Percentiles rank a stretch among this genome's conserved stretches.
Conservation (phyloP, 2,888 invertebrate species). For the Apocheima hispidaria region DNA sequence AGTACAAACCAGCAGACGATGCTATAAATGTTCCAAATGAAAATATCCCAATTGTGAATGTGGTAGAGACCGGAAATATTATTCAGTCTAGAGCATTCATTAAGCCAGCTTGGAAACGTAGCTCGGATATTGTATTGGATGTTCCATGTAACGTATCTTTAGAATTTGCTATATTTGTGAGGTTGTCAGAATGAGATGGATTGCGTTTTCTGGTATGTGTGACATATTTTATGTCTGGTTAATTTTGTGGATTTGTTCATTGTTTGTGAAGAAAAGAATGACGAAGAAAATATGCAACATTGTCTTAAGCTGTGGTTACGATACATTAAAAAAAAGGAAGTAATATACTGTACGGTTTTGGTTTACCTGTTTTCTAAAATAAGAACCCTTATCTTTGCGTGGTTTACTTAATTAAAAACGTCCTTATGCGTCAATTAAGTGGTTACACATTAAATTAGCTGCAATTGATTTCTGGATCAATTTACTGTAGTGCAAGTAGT, state of each 20-base stretch:
- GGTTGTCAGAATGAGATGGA: background rate
- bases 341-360: no score
- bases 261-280: no score
- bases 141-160: slow-evolving; percentile 4
- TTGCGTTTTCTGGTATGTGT: background rate
- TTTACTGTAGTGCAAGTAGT: slow-evolving; percentile 1
- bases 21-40: slow-evolving; percentile 6
- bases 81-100: slow-evolving; percentile 14
- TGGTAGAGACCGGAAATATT: slow-evolving; percentile 1
- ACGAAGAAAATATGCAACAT: no score
- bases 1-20: slow-evolving; percentile 9
- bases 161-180: background rate
- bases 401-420: background rate
- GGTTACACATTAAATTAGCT: slow-evolving; percentile 8
- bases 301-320: no score
- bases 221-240: background rate
- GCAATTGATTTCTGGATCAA: slow-evolving; percentile 11
- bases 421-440: background rate
- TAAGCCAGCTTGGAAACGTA: background rate
- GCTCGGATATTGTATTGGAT: background rate
- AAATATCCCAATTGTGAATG: slow-evolving; percentile 15
- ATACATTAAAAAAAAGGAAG: no score
- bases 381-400: background rate
- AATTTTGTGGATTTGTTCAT: no score
- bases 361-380: background rate